Evolutionary conservation across 2,888 invertebrate genomes (phyloP).

Genomic region (Pseudococcus longispinus): DNA sequence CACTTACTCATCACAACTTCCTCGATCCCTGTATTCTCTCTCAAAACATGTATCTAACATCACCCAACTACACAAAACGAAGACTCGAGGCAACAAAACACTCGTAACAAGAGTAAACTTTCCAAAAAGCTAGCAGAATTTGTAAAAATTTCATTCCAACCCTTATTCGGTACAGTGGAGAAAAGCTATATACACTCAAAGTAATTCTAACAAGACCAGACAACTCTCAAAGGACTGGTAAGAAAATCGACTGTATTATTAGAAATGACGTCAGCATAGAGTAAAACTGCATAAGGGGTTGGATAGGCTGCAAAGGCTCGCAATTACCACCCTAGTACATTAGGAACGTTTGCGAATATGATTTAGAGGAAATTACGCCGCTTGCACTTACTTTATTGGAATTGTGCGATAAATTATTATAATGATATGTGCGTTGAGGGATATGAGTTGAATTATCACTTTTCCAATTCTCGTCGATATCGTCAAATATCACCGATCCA

Average conservation of each 20-base stretch:
- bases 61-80: background rate
- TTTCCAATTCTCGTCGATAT: conserved; percentile 74
- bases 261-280: conserved; percentile 6
- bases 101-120: background rate
- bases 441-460: conserved; percentile 49
- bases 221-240: conserved; percentile 8
- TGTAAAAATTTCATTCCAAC: background rate
- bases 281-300: background rate
- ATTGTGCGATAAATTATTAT: conserved; percentile 50
- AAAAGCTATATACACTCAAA: background rate
- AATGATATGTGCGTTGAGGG: conserved; percentile 55
- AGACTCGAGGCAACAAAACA: background rate
- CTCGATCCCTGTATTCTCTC: no score
- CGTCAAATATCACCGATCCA: conserved; percentile 86
- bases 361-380: conserved; percentile 6
- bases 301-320: background rate
- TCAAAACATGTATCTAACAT: no score
- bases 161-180: background rate
- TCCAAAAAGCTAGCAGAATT: background rate
- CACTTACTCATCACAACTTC: no score
- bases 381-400: conserved; percentile 45
- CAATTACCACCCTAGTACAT: background rate
- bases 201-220: conserved; percentile 23
- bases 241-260: conserved; percentile 22
- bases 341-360: conserved; percentile 6